Evolutionary conservation across 2,888 invertebrate genomes (phyloP).

Genomic region (Erannis defoliaria): DNA sequence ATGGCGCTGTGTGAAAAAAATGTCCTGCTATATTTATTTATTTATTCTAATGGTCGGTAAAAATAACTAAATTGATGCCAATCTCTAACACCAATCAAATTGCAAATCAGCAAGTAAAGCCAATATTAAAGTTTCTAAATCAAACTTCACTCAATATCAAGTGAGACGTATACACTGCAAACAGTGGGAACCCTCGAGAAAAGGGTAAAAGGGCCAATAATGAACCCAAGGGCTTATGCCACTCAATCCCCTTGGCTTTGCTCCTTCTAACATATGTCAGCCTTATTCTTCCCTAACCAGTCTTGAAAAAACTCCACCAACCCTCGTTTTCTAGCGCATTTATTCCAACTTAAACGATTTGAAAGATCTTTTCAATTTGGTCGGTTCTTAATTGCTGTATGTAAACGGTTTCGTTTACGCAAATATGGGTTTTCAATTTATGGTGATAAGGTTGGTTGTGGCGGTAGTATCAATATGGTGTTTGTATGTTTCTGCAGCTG

Average conservation of each 20-base stretch:
- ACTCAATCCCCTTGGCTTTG: conserved; percentile 75
- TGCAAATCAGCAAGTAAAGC: conserved; percentile 11
- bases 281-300: conserved; percentile 59
- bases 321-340: conserved; percentile 20
- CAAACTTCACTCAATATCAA: conserved; percentile 40
- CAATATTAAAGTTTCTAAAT: conserved; percentile 40
- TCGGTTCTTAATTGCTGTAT: conserved; percentile 49
- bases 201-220: conserved; percentile 76
- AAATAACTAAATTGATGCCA: no score
- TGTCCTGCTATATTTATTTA: no score
- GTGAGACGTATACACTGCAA: conserved; percentile 68
- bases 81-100: conserved; percentile 12
- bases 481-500: conserved; percentile 1
- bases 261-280: conserved; percentile 79
- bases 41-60: no score
- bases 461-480: conserved; percentile 14
- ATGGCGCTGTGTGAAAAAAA: no score
- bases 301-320: conserved; percentile 54
- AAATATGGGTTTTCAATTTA: conserved; percentile 31
- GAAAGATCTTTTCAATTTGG: conserved; percentile 33
- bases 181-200: conserved; percentile 66
- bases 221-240: conserved; percentile 81
- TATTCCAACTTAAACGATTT: conserved; percentile 25
- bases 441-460: conserved; percentile 26
- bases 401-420: conserved; percentile 28